phyloP scores from a whole-genome alignment of 2,888 invertebrate genomes.

The Harpalus rufipes region DNA sequence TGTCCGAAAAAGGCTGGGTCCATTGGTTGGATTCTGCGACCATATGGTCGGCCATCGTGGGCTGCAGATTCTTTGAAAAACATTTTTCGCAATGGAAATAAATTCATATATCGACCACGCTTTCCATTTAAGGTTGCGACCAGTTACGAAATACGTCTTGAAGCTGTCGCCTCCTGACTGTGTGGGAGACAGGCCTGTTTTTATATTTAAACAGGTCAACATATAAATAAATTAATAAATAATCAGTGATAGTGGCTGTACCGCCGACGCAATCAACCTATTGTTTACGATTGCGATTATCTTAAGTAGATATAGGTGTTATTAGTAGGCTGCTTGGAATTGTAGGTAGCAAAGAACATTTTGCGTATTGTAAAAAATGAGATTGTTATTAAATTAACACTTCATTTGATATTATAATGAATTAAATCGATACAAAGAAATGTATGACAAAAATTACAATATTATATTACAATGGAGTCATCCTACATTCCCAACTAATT shows the following conservation, averaged over 20 bases:
- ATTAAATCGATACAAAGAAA: too few species aligned
- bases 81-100: slow-evolving; percentile 67
- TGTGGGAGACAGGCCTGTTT: slow-evolving; percentile 61
- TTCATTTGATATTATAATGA: too few species aligned
- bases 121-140: slow-evolving; percentile 53
- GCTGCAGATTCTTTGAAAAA: slow-evolving; percentile 64
- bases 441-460: too few species aligned
- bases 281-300: slow-evolving; percentile 15
- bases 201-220: slow-evolving; percentile 65
- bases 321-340: slow-evolving; percentile 13
- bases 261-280: slow-evolving; percentile 33
- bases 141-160: slow-evolving; percentile 61
- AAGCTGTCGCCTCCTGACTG: slow-evolving; percentile 35
- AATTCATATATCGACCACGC: slow-evolving; percentile 67
- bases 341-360: neutral
- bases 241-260: slow-evolving; percentile 52
- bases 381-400: too few species aligned
- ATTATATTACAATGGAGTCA: too few species aligned
- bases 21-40: slow-evolving; percentile 30
- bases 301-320: slow-evolving; percentile 16
- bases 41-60: slow-evolving; percentile 60
- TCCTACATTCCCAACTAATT: too few species aligned
- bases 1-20: slow-evolving; percentile 58
- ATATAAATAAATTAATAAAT: slow-evolving; percentile 66
- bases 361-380: neutral